These are phyloP conservation scores for Drosophila serrata DNA, from an alignment of 1,140 invertebrate genomes.

Conservation along the genomic window DNA sequence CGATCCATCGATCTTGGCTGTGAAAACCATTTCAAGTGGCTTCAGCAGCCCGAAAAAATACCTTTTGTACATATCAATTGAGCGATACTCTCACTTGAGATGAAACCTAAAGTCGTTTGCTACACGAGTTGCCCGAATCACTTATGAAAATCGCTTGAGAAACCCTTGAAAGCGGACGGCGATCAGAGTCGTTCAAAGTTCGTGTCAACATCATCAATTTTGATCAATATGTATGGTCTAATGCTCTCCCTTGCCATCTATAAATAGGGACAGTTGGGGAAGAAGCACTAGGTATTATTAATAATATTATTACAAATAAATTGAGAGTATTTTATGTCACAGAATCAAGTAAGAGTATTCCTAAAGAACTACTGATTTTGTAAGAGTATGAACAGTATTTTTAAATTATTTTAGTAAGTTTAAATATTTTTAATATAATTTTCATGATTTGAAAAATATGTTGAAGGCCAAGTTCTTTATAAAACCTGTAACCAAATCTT, in stretches of 20 bases:
- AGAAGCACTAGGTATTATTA: background rate
- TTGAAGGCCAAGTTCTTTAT: too few species aligned
- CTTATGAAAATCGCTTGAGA: conserved; percentile 74
- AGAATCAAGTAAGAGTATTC: background rate
- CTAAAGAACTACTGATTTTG: background rate
- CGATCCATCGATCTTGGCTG: conserved; percentile 47
- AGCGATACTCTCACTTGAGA: conserved; percentile 76
- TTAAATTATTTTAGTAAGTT: background rate
- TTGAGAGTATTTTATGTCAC: background rate
- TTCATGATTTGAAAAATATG: too few species aligned
- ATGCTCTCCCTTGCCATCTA: conserved; percentile 24
- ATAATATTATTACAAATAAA: background rate
- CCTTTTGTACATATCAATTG: conserved; percentile 53
- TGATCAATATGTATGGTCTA: conserved; percentile 78
- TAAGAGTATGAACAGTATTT: too few species aligned
- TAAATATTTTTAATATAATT: too few species aligned
- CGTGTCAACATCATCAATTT: conserved; percentile 84
- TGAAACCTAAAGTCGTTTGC: conserved; percentile 59
- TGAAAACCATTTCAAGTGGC: conserved; percentile 33
- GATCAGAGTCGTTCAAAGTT: conserved; percentile 76
- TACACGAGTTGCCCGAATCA: conserved; percentile 68
- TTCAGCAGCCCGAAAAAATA: conserved; percentile 38
- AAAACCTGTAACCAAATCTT: too few species aligned
- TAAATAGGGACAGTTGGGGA: conserved; percentile 10
- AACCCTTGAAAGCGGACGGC: conserved; percentile 59